Evolutionary conservation across 2,797 vertebrate species (phyloP), one percentile per base, ranked within the genome.

Genomic region (Anableps anableps): DNA sequence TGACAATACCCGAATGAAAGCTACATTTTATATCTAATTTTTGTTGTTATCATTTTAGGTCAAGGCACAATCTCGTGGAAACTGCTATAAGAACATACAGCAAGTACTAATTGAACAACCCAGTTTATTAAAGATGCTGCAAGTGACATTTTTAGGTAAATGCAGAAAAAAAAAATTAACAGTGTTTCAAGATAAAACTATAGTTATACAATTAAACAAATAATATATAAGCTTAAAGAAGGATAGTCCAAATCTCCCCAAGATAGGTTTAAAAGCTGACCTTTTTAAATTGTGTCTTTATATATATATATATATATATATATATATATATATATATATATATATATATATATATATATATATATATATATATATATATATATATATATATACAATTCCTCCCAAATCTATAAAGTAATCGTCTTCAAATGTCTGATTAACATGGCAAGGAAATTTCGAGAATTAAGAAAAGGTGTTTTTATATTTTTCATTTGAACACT

Each of bases 1-100:
- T 79, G 50, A 80, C 51, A 83, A 80, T 75, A 81, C 2, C 74
- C 51, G 41, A 10, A 48, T 34, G 53, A 58, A 83, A 19, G 68
- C 6, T 48, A 29, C 38, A 45, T 64, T 77, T 75, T 17, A 66
- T 48, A 31, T 23, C 64, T 43, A 9, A 29, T 2, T 76, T 66
- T 58, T 2, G 76, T 77, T 62, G 9, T 29, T 50, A 68, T 41
- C 23, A 68, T 55, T 77, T 76, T 14, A 53, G 41, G 75, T 74
- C 4, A 43, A 58, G 31, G 60, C 60, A 21, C 31, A 9, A 0
- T 68, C 58, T 51, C 1, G 6, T 72, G 26, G 2, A 23, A 34
- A 45, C 9, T 11, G 5, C 47, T 21, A 66, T 38, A 19, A 38
- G 64, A 41, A 23, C 16, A 36, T 0, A 34, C 14, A 62, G 3